Percentiles rank a stretch among this genome's conserved stretches.
These are phyloP conservation scores for Tineola bisselliella DNA, from an alignment of 2,888 invertebrate species.

Conservation along the genomic window DNA sequence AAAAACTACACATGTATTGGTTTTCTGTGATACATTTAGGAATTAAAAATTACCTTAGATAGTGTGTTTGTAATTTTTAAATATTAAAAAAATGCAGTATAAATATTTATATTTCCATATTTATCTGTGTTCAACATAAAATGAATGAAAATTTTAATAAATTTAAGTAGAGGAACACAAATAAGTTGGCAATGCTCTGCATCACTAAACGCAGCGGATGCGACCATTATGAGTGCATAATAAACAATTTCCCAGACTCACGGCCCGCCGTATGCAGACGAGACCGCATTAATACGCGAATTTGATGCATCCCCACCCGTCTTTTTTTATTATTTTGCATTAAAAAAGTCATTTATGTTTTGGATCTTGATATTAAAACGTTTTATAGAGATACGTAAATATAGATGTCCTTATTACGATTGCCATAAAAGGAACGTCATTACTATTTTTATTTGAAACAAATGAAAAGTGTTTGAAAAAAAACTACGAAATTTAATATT, in stretches of 20 bases:
- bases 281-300: background rate
- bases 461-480: background rate
- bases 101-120: too few species aligned
- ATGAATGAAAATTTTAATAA: background rate
- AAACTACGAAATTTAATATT: background rate
- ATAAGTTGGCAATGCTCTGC: constrained; percentile 15
- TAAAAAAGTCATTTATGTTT: background rate
- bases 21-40: too few species aligned
- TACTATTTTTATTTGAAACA: background rate
- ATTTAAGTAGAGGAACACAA: background rate
- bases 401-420: too few species aligned
- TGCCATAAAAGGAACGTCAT: background rate
- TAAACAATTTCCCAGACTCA: constrained; percentile 13
- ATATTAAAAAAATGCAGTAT: too few species aligned
- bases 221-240: constrained; percentile 15
- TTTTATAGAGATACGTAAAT: background rate
- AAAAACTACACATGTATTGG: too few species aligned
- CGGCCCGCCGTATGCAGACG: background rate
- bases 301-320: background rate
- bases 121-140: background rate
- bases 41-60: too few species aligned
- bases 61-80: too few species aligned
- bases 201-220: constrained; percentile 17
- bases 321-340: background rate
- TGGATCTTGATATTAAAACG: background rate